Evolutionary conservation across 2,113 vertebrate species (phyloP), one percentile per base, ranked within the genome.

Genomic region (Symphodus melops): DNA sequence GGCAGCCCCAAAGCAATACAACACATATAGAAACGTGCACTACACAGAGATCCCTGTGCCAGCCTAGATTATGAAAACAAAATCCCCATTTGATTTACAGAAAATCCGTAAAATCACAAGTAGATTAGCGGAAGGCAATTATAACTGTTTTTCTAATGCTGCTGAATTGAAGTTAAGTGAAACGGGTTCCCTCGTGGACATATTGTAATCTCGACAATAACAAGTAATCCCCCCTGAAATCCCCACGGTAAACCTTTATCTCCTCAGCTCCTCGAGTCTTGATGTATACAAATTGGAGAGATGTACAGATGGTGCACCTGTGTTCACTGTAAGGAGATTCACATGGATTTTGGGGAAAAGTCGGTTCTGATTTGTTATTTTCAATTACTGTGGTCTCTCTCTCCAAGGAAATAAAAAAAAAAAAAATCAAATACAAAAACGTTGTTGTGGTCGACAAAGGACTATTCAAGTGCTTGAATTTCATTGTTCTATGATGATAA

Each of bases 1-100:
- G 51, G 62, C 59, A 51, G 56, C 68, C 82, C 80, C 53, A 23
- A 60, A 82, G 79, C 75, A 39, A 59, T 53, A 80, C 25, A 70
- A 69, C 23, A 67, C 23, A 67, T 48, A 68, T 8, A 78, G 21
- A 58, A 6, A 67, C 23, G 56, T 41, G 39, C 33, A 36, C 77
- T 49, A 63, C 33, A 60, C 8, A n/a, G 21, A 65, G 11, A 86
- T 74, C n/a, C 28, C 19, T 41, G 46, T 42, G 56, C 49, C 56
- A 79, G 37, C 58, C 72, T 5, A 10, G 60, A 57, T 84, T 48
- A 91, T 84, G 72, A 92, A 88, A 90, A 82, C 53, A 33, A 85
- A 89, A 91, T 86, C 88, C 86, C 82, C 51, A 77, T 79, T 89
- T 89, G 21, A 91, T 90, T 89, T 82, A 68, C 48, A 79, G 62